Conservation (phyloP, 1,140 invertebrate species). For the Drosophila ogumai region DNA sequence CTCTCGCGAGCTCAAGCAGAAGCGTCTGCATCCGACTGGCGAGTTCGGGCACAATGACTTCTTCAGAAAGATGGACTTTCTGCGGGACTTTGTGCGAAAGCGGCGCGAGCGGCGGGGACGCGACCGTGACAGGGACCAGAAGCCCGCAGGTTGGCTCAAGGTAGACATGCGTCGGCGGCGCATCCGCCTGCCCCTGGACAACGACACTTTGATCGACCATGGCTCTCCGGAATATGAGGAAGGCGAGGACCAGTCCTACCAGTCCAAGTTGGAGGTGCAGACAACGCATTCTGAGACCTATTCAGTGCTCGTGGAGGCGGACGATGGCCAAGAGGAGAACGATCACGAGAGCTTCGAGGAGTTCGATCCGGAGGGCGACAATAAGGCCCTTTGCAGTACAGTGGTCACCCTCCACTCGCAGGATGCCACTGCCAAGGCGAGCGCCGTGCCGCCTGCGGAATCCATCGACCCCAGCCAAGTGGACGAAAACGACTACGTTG, state of each 20-base stretch:
- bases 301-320: slow-evolving; percentile 67
- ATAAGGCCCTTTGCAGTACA: slow-evolving; percentile 41
- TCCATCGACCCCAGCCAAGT: slow-evolving; percentile 26
- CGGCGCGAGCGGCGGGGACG: slow-evolving; percentile 63
- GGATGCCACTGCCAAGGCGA: not conserved
- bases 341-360: slow-evolving; percentile 55
- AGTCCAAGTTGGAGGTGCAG: slow-evolving; percentile 60
- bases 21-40: slow-evolving; percentile 65
- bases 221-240: slow-evolving; percentile 58
- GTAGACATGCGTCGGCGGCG: slow-evolving; percentile 27
- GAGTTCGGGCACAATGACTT: slow-evolving; percentile 77
- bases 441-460: slow-evolving; percentile 3
- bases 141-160: slow-evolving; percentile 58
- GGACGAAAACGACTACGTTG: slow-evolving; percentile 56
- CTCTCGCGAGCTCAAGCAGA: slow-evolving; percentile 71
- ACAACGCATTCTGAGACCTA: slow-evolving; percentile 69
- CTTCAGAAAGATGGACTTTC: slow-evolving; percentile 77
- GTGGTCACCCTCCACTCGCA: slow-evolving; percentile 49
- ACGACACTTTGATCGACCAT: slow-evolving; percentile 47
- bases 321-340: slow-evolving; percentile 55
- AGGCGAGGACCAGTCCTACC: slow-evolving; percentile 63
- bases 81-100: slow-evolving; percentile 72
- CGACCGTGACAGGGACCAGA: slow-evolving; percentile 39
- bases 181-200: slow-evolving; percentile 20
- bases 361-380: slow-evolving; percentile 27